phyloP scores from a whole-genome alignment of 2,888 invertebrate species.

The Nemapogon koenigi region DNA sequence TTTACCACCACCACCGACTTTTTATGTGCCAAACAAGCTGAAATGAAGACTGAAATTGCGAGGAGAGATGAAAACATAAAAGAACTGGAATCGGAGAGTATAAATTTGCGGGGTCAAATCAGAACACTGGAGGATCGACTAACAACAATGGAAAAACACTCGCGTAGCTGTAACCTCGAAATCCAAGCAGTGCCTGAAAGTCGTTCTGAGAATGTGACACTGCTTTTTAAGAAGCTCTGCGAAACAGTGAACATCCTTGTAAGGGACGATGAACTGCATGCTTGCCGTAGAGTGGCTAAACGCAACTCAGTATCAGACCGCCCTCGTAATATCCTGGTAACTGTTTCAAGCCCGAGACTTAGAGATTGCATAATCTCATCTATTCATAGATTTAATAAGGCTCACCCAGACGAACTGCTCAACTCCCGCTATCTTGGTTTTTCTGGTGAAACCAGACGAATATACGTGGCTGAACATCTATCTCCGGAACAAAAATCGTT shows the following conservation, averaged over 20 bases:
- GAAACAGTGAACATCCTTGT: background rate
- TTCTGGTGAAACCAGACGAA: background rate
- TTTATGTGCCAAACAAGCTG: background rate
- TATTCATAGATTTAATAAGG: background rate
- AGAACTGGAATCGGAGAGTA: background rate
- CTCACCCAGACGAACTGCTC: background rate
- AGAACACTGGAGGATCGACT: background rate
- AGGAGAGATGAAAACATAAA: constrained; percentile 7
- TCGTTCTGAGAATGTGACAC: background rate
- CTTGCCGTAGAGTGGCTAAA: background rate
- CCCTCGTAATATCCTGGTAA: background rate
- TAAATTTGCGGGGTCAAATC: constrained; percentile 7
- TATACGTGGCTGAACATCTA: background rate
- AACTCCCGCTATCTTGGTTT: background rate
- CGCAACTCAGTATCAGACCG: background rate
- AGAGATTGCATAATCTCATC: background rate
- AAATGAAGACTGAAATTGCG: constrained; percentile 5
- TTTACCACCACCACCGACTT: constrained; percentile 2
- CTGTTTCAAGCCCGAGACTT: background rate
- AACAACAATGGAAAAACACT: background rate
- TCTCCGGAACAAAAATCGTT: background rate
- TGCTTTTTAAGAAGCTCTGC: background rate
- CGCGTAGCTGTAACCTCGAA: background rate
- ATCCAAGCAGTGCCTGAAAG: background rate
- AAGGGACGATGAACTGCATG: background rate